Evolutionary conservation across 2,113 vertebrate species (phyloP).

Genomic region (Tapirus terrestris): DNA sequence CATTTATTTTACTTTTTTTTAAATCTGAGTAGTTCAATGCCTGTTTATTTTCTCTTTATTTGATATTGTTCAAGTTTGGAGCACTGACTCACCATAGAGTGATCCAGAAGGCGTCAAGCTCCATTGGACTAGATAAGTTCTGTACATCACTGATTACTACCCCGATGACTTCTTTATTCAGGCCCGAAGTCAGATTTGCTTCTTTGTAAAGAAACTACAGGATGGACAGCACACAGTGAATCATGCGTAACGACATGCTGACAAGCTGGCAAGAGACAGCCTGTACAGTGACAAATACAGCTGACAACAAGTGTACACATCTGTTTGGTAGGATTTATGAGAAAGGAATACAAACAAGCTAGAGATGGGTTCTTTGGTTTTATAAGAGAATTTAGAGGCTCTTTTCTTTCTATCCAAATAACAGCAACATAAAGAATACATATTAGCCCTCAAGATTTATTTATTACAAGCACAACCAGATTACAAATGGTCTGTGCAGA

Average conservation of each 20-base stretch:
- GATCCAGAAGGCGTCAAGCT: constrained; percentile 58
- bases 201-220: constrained; percentile 82
- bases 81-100: constrained; percentile 70
- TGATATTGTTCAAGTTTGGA: background rate
- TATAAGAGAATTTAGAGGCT: constrained; percentile 68
- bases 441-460: constrained; percentile 71
- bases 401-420: constrained; percentile 68
- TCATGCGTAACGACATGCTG: constrained; percentile 86
- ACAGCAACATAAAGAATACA: constrained; percentile 55
- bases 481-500: constrained; percentile 76
- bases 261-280: constrained; percentile 85
- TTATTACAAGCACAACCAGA: constrained; percentile 69
- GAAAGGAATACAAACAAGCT: constrained; percentile 82
- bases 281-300: constrained; percentile 86
- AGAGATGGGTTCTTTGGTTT: constrained; percentile 41
- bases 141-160: constrained; percentile 74
- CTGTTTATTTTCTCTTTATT: background rate
- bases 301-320: constrained; percentile 85
- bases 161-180: constrained; percentile 81
- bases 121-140: constrained; percentile 70
- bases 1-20: constrained; percentile 75
- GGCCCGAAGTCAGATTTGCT: constrained; percentile 81
- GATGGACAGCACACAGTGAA: constrained; percentile 87
- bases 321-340: constrained; percentile 85
- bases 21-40: constrained; percentile 26